Evolutionary conservation across 1,140 invertebrate species (phyloP).

Genomic region (Pinna nobilis): DNA sequence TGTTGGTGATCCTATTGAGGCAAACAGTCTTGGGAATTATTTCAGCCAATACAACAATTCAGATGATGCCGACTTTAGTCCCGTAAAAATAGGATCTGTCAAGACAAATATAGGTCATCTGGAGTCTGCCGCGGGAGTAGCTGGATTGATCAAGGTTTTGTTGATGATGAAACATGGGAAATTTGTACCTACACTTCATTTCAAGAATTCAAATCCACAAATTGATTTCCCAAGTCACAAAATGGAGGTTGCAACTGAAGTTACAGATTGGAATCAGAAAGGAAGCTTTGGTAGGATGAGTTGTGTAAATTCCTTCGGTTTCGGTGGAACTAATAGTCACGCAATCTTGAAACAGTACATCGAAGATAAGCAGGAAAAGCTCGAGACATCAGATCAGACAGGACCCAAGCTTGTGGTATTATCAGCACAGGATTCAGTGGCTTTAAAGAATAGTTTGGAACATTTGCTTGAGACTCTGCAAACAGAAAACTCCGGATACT

Average conservation of each 20-base stretch:
- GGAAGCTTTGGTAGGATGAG: slow-evolving; percentile 61
- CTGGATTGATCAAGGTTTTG: slow-evolving; percentile 86
- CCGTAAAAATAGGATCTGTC: slow-evolving; percentile 57
- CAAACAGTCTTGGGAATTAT: slow-evolving; percentile 68
- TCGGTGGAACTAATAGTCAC: slow-evolving; percentile 66
- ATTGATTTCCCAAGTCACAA: slow-evolving; percentile 50
- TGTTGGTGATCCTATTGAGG: slow-evolving; percentile 94
- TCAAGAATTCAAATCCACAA: slow-evolving; percentile 53
- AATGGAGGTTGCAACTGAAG: slow-evolving; percentile 51
- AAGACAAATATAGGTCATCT: slow-evolving; percentile 75
- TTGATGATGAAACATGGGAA: slow-evolving; percentile 63
- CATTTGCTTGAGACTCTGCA: slow-evolving; percentile 40
- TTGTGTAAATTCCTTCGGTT: slow-evolving; percentile 64
- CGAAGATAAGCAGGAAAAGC: background rate
- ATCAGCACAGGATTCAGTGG: background rate
- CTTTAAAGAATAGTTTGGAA: slow-evolving; percentile 19
- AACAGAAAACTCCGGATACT: slow-evolving; percentile 15
- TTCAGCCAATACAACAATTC: slow-evolving; percentile 18
- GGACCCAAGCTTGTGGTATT: background rate
- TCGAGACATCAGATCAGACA: background rate
- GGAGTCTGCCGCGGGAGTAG: slow-evolving; percentile 93
- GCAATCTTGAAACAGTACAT: slow-evolving; percentile 27
- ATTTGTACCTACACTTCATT: slow-evolving; percentile 57
- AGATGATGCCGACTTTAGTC: background rate
- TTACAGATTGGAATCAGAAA: slow-evolving; percentile 53